Evolutionary conservation across 2,797 vertebrate species (phyloP), one percentile per base, ranked within the genome.

Genomic region (Enteromius treurensis): DNA sequence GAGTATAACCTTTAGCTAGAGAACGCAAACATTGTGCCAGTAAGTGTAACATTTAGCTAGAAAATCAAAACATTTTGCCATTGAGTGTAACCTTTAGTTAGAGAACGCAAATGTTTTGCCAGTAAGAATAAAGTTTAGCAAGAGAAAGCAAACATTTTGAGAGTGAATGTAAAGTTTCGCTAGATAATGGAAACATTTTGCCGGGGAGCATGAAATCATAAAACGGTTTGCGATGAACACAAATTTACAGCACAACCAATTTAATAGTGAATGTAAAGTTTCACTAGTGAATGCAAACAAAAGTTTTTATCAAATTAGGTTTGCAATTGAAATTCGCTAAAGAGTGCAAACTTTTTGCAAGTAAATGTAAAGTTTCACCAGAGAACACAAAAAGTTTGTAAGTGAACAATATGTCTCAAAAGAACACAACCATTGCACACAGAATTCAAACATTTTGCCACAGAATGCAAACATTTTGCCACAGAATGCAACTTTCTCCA

Each of bases 131-230:
- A 29, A 29, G 23, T 62, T 62, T 14, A 0, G 1, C 2, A 8
- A 53, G 0, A 21, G 0, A 53, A 8, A 0, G 1, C 19, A 21
- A 53, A 53, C 2, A 3, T 53, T 8, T 53, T 21, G 19, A 0
- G 0, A 53, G 6, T 21, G 19, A 53, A 0, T 1, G 2, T 8
- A 53, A 53, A 21, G 19, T 53, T 53, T 51, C 0, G 1, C 3
- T 19, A 51, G 0, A 51, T 2, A 19, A 19, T 4, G 1, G 26
- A 26, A 26, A 21, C 6, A 53, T 53, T 53, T 21, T 53, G 51
- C 5, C 0, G 19, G 1, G 5, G 47, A 17, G 1, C 0, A 2
- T 21, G 19, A 53, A 21, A 2, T 21, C 21, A 49, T 0, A 5
- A 64, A 32, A 64, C 3, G 9, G 19, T 65, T 34, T 15, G 13